These are phyloP conservation scores for Halocynthia aurantium DNA, from an alignment of 23 tunicate genomes.

Conservation along the genomic window DNA sequence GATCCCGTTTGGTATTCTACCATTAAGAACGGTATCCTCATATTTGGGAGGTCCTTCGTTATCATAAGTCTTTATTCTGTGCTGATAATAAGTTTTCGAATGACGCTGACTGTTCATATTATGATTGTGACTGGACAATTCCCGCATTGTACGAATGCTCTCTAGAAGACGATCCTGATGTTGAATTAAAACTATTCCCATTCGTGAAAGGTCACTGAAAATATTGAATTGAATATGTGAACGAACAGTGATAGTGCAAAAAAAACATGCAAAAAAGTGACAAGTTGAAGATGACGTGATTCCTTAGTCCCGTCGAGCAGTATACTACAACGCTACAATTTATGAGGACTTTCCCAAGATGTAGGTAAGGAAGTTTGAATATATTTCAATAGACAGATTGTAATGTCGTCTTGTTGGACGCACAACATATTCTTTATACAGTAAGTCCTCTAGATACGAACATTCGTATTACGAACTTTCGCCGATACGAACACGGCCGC, in stretches of 20 bases:
- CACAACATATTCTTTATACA: too few relatives aligned
- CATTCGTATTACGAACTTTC: too few relatives aligned
- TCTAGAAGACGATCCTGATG: slow-evolving; percentile 55
- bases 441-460: too few relatives aligned
- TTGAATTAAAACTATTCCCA: slow-evolving; percentile 31
- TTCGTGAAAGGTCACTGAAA: slow-evolving; percentile 53
- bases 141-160: slow-evolving; percentile 18
- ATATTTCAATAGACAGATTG: too few relatives aligned
- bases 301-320: too few relatives aligned
- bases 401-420: too few relatives aligned
- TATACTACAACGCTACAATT: too few relatives aligned
- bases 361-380: too few relatives aligned
- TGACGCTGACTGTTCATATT: slow-evolving; percentile 13
- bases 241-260: background rate
- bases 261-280: background rate
- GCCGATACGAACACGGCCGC: too few relatives aligned
- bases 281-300: too few relatives aligned
- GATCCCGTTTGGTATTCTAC: slow-evolving; percentile 20
- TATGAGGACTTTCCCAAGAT: too few relatives aligned
- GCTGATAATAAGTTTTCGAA: slow-evolving; percentile 20
- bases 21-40: slow-evolving; percentile 14
- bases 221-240: background rate
- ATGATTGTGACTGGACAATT: background rate
- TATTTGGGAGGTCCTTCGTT: slow-evolving; percentile 19
- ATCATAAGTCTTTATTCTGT: slow-evolving; percentile 18